phyloP scores from a whole-genome alignment of 2,797 vertebrate genomes.

The Phyllotis vaccarum region DNA sequence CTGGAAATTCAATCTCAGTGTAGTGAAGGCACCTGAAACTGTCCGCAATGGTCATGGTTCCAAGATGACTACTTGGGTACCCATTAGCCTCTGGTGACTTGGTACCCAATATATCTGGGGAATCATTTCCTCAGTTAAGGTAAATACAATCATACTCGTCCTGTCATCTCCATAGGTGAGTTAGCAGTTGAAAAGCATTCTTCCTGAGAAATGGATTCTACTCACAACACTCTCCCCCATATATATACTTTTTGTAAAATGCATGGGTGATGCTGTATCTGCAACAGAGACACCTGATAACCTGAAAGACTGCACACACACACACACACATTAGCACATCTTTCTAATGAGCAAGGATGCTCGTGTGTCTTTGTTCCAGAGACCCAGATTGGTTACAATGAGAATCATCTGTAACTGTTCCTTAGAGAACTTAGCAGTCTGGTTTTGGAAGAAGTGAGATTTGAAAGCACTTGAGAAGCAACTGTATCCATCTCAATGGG shows the following conservation, averaged over 20 bases:
- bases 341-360: not conserved
- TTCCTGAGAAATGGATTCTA: not conserved
- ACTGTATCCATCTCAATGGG: not conserved
- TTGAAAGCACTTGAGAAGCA: conserved; percentile 45
- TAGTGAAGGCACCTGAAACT: not conserved
- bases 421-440: not conserved
- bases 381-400: conserved; percentile 40
- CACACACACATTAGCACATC: not conserved
- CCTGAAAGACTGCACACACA: too few relatives aligned
- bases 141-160: not conserved
- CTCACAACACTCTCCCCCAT: not conserved
- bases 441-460: not conserved
- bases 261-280: not conserved
- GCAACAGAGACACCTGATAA: not conserved
- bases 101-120: not conserved
- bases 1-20: conserved; percentile 22
- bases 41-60: not conserved
- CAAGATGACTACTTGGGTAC: not conserved
- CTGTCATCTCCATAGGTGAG: not conserved
- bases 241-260: conserved; percentile 9
- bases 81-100: not conserved
- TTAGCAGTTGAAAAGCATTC: not conserved
- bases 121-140: not conserved
- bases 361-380: not conserved
- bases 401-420: conserved; percentile 19